A percentile compares a stretch with the other conserved stretches of the same genome.
phyloP scores from a whole-genome alignment of 2,888 invertebrate species.

The Lumbricus terrestris region DNA sequence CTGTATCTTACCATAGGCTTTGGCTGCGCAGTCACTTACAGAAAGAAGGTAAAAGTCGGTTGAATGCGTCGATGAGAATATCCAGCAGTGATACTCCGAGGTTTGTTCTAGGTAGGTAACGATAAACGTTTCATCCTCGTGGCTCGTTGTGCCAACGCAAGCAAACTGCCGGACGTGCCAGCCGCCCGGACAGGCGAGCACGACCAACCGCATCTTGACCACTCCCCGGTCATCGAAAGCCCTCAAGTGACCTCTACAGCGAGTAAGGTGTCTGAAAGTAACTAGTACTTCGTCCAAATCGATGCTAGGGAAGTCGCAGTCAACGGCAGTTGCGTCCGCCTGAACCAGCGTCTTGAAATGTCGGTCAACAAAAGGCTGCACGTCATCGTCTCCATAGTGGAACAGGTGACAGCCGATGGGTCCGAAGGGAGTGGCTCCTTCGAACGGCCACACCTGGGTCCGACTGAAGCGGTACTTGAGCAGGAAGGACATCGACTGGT shows the following conservation, averaged over 20 bases:
- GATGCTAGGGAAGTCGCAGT: background rate
- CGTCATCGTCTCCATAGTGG: background rate
- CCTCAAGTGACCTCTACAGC: background rate
- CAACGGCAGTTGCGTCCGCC: background rate
- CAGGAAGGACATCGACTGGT: background rate
- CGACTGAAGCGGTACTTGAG: constrained; percentile 15
- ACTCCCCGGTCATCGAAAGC: background rate
- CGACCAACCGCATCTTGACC: background rate
- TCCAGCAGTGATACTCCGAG: constrained; percentile 4
- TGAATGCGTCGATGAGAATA: background rate
- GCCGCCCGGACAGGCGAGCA: background rate
- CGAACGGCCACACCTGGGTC: background rate
- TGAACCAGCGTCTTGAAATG: background rate
- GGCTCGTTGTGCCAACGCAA: background rate
- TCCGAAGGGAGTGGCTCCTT: background rate
- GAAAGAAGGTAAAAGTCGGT: background rate
- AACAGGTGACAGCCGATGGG: background rate
- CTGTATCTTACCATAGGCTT: background rate
- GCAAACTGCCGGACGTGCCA: background rate
- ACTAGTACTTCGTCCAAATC: background rate
- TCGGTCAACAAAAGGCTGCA: background rate
- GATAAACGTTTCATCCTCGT: background rate
- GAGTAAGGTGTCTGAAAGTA: background rate
- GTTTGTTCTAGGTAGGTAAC: background rate
- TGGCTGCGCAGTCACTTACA: background rate